These are phyloP conservation scores for Fragum fragum DNA, from an alignment of 2,888 invertebrate species.

Conservation along the genomic window DNA sequence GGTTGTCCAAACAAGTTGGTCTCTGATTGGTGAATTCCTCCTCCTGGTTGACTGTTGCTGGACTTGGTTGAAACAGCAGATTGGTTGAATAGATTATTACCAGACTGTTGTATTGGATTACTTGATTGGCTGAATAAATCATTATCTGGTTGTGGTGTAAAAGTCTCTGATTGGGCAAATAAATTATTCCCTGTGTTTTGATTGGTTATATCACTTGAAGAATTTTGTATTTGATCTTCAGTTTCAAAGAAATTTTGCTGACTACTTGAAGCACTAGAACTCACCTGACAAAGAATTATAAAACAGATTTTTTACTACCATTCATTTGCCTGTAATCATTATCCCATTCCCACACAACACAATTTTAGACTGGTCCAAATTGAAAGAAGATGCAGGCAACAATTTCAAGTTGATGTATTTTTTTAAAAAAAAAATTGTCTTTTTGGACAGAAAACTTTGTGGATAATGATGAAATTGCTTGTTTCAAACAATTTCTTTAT, in stretches of 20 bases:
- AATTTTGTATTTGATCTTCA: background rate
- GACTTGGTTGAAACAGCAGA: background rate
- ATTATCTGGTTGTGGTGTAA: background rate
- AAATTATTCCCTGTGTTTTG: background rate
- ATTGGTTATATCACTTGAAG: background rate
- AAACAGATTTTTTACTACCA: no score
- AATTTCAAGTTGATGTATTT: no score
- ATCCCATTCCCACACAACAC: no score
- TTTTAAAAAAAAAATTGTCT: no score
- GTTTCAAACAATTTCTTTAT: no score
- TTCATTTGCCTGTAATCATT: no score
- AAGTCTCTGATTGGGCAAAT: background rate
- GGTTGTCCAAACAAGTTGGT: background rate
- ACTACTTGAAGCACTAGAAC: background rate
- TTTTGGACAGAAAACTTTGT: no score
- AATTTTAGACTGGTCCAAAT: no score
- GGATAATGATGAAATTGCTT: no score
- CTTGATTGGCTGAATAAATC: background rate
- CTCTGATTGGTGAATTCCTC: background rate
- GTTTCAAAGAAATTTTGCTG: background rate
- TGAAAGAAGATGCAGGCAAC: no score
- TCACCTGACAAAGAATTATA: background rate
- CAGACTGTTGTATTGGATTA: background rate
- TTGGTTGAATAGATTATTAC: background rate
- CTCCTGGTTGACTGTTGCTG: background rate